These are phyloP conservation scores for Eulemur rubriventer DNA, from an alignment of 2,797 vertebrate genomes.

Conservation along the genomic window DNA sequence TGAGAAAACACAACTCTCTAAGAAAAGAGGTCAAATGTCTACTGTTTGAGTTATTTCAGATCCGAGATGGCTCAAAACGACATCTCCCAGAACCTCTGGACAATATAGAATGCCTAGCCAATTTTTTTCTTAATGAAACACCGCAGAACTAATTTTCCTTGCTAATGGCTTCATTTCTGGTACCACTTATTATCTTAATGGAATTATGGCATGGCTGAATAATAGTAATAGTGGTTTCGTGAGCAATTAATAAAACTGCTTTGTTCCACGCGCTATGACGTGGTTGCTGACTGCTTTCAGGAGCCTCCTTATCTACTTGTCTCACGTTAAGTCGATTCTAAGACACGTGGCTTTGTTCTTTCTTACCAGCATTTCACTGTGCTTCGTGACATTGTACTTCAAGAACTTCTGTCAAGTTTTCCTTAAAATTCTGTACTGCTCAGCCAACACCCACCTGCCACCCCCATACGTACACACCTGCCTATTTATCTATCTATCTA, in stretches of 20 bases:
- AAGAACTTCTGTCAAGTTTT: neutral
- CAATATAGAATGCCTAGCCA: neutral
- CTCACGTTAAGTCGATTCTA: neutral
- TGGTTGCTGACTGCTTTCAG: neutral
- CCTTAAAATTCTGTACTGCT: neutral
- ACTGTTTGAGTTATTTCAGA: neutral
- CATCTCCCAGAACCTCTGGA: neutral
- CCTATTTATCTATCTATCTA: neutral
- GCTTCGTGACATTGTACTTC: neutral
- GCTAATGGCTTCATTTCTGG: neutral
- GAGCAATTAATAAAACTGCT: neutral
- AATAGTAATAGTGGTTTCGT: neutral
- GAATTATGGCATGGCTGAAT: neutral
- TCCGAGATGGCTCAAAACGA: neutral
- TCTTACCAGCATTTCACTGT: neutral
- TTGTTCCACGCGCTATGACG: neutral
- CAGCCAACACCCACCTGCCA: neutral
- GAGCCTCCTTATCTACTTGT: neutral
- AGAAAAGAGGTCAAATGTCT: neutral
- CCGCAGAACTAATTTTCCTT: neutral
- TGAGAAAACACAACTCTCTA: conserved; percentile 25
- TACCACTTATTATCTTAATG: neutral
- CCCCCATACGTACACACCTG: neutral
- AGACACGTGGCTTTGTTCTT: neutral
- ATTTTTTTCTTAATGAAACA: neutral